Evolutionary conservation across 2,888 invertebrate genomes (phyloP), one percentile per base, ranked within the genome.

Genomic region (Nymphalis c-album): DNA sequence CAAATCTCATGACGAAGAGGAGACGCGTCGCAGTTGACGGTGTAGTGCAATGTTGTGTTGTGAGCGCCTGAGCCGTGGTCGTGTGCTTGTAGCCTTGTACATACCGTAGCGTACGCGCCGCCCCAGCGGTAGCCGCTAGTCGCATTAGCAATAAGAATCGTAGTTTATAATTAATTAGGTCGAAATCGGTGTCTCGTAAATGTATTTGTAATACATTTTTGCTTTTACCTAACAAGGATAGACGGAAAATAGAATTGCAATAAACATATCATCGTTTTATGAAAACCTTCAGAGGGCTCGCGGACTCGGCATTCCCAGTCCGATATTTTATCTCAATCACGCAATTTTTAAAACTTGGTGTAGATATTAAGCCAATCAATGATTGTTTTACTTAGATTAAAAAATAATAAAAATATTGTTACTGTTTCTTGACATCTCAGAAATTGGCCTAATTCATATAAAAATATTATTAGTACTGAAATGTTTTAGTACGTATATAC

Each of bases 1-100:
- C 77, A 77, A 82, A 80, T 82, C 78, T 81, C 81, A 78, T 61
- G 50, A 65, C 65, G 61, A 47, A 53, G 47, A 35, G 53, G n/a
- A 47, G 60, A 31, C 59, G 51, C 35, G 61, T 61, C 47, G 55
- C 45, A 13, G 22, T 6, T 17, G 35, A 57, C 57, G 35, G 57
- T 55, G 55, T 57, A 57, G 57, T 57, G 57, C 35, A 57, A 57
- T 57, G 57, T 57, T 57, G 57, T 57, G 57, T 57, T 57, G 57
- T 57, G 57, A 57, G 57, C 26, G 31, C 13, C 10, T 8, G 50
- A 50, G 50, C 51, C 20, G 51, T 26, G 51, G 22, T 10, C 51
- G 51, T 22, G 51, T 22, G 51, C 51, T 51, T 17, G 40, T 40
- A 40, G 40, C 40, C 51, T 22, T 26, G 53, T 53, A 53, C 53